phyloP scores from a whole-genome alignment of 2,113 vertebrate genomes.

The Labeo rohita region DNA sequence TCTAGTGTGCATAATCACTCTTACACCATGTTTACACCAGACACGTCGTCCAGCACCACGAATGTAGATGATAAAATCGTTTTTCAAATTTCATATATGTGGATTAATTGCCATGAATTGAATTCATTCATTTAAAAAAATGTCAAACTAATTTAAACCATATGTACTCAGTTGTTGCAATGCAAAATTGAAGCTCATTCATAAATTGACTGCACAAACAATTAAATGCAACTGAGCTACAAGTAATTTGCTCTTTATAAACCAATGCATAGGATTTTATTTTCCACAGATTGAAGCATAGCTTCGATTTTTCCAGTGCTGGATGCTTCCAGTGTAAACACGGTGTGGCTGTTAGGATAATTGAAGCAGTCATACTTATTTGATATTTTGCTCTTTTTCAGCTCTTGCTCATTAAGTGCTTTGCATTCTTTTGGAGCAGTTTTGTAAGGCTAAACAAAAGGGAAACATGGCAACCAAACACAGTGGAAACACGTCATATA shows the following conservation, averaged over 20 bases:
- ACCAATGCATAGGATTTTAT: not conserved
- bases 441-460: constrained; percentile 45
- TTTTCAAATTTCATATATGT: not conserved
- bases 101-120: not conserved
- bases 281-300: not conserved
- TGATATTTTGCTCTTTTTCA: not conserved
- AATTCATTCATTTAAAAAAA: not conserved
- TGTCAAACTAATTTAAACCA: not conserved
- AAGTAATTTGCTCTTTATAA: not conserved
- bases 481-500: constrained; percentile 19
- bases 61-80: not conserved
- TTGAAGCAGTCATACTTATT: not conserved
- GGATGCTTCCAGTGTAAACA: constrained; percentile 22
- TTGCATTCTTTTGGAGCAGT: constrained; percentile 51
- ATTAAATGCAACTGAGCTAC: not conserved
- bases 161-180: not conserved
- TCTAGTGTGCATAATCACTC: constrained; percentile 23
- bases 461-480: constrained; percentile 31
- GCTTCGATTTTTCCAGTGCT: not conserved
- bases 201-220: not conserved
- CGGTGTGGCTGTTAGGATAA: not conserved
- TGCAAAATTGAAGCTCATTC: not conserved
- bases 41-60: not conserved
- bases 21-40: constrained; percentile 9
- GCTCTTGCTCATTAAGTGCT: constrained; percentile 54